Base-by-base conservation (phyloP, 1,140 invertebrate species). In the Odontomachus brunneus region DNA sequence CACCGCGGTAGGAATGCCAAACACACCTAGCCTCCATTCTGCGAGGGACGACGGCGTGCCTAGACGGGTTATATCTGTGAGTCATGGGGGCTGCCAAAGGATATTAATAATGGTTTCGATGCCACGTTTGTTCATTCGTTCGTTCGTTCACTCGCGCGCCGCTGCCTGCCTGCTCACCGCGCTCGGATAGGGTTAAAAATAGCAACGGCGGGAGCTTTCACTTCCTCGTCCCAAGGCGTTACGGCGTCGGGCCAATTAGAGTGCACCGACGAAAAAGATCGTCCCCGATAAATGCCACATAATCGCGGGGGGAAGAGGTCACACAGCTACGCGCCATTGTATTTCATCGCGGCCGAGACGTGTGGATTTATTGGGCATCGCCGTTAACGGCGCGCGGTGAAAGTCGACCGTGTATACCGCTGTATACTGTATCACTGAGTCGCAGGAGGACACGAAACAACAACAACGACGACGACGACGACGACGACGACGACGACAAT, bases 31-130 rank as follows among this genome's bases (percentile, higher is more conserved):
- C 48, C 51, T 48, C 33, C 74, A 83, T 76, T 83, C 53, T 57
- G 74, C 74, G 53, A 73, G 76, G 72, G 65, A 82, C 72, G 48
- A 49, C 69, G 85, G 71, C 80, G 83, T 65, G 66, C 84, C 38
- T 48, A 73, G 59, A 80, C 80, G 63, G 24, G 38, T 80, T 73
- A 83, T 73, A 83, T 84, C 82, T 66, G 71, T 90, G 89, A 90
- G 71, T 90, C 87, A 90, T 73, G 22, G 72, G n/a, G 71, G 57
- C 83, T 83, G 89, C 84, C 89, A 80, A 88, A 89, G 74, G 78
- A 63, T 88, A 90, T 90, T 88, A 90, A 90, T 89, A 75, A 84
- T 83, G 60, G 11, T 71, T 44, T n/a, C 55, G 76, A 44, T 44
- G 38, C 38, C 38, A 7, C 38, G 38, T 11, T 19, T 17, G 49